Evolutionary conservation across 1,140 invertebrate species (phyloP), one percentile per base, ranked within the genome.

Genomic region (Bombus confusus): DNA sequence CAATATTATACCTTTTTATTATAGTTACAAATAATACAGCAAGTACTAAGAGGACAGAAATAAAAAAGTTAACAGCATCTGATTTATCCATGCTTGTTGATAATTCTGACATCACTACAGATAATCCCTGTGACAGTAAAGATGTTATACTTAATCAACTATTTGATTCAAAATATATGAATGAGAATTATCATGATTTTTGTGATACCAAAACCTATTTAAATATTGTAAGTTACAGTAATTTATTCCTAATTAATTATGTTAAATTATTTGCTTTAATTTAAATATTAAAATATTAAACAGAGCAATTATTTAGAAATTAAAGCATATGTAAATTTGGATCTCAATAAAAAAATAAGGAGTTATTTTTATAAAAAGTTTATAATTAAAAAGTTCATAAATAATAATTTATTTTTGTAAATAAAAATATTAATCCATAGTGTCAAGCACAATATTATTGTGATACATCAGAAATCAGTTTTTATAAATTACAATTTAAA

Each of bases 61-160:
- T 97, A 6, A 96, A 96, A 86, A 97, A 96, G 87, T 92, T 97
- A 25, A 96, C 95, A 91, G 95, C 96, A 2, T 93, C 95, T 80
- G 96, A 97, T 92, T 91, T 97, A 34, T 96, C 97, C 39, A 95
- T 96, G 78, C 93, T 97, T 34, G 96, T 96, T 28, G 92, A 95
- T 66, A 96, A 96, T 88, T 91, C 96, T 41, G 92, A 80, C 43
- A 13, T 71, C n/a, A 62, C n/a, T 8, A 15, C 68, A n/a, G 25
- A 86, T 37, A 80, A 91, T 13, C 25, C 71, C 31, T 52, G 74
- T 0, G 47, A 86, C 22, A 66, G 72, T 25, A 25, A 47, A 59
- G 28, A 72, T 52, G 52, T 71, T 80, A 5, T 4, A 59, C 0
- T 62, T 73, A 52, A 81, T 57, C 59, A 83, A n/a, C 5, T 10